Evolutionary conservation across 1,140 invertebrate species (phyloP).

Genomic region (Psix sp.): DNA sequence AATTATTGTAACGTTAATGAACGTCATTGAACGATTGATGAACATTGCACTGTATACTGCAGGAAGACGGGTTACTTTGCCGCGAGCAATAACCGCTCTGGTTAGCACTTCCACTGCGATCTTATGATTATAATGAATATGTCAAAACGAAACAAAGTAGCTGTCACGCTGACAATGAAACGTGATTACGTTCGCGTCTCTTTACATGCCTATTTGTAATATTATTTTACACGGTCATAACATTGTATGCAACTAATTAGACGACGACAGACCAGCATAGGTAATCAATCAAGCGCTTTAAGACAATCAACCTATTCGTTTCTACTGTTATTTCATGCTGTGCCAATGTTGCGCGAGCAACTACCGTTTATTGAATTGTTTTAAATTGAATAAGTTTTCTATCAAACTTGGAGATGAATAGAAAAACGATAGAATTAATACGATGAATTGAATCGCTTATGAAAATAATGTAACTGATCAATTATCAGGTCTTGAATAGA

Average conservation of each 20-base stretch:
- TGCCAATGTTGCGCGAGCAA: not conserved
- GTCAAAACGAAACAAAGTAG: conserved; percentile 59
- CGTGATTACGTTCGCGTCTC: conserved; percentile 34
- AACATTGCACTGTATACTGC: conserved; percentile 34
- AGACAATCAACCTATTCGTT: not conserved
- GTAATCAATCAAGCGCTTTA: conserved; percentile 2
- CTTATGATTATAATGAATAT: conserved; percentile 51
- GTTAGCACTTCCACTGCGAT: conserved; percentile 43
- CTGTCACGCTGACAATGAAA: conserved; percentile 42
- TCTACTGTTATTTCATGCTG: not conserved
- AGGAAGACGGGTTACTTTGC: conserved; percentile 40
- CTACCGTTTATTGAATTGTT: not conserved
- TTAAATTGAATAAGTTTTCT: not conserved
- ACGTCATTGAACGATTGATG: conserved; percentile 48
- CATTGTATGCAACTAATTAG: conserved; percentile 37
- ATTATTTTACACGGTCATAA: conserved; percentile 31
- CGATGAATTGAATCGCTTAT: too few relatives aligned
- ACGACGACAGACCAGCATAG: conserved; percentile 9
- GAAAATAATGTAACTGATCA: not conserved
- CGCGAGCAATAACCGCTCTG: conserved; percentile 48
- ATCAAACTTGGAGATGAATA: too few relatives aligned
- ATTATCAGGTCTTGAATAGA: too few relatives aligned
- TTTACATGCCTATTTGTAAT: conserved; percentile 44
- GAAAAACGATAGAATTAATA: too few relatives aligned
- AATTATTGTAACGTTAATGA: conserved; percentile 50